Conservation (phyloP, 2,888 invertebrate species). For the Andrena dorsata region DNA sequence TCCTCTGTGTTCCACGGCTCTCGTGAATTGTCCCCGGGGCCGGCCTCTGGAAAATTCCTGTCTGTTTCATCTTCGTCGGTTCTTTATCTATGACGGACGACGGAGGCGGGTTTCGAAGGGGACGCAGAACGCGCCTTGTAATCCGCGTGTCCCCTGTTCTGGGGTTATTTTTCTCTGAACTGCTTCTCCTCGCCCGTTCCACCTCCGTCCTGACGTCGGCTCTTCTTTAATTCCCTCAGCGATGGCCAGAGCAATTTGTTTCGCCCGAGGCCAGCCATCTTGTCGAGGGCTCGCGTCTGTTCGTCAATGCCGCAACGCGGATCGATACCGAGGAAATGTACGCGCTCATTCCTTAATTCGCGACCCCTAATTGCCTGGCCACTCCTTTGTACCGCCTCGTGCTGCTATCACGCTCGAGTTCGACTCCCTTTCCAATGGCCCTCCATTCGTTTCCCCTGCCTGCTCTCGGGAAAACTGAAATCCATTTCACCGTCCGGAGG, state of each 20-base stretch:
- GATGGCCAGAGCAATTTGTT: slow-evolving; percentile 42
- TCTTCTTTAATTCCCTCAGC: slow-evolving; percentile 47
- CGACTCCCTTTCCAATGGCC: not conserved
- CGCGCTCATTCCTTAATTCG: slow-evolving; percentile 30
- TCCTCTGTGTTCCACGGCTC: slow-evolving; percentile 3
- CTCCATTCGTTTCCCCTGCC: not conserved
- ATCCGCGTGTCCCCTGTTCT: slow-evolving; percentile 13
- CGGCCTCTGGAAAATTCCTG: slow-evolving; percentile 14
- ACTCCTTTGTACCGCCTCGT: not conserved
- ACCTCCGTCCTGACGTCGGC: not conserved
- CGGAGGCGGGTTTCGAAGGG: not conserved
- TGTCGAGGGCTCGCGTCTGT: slow-evolving; percentile 13
- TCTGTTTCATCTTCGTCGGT: slow-evolving; percentile 19
- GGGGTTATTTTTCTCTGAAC: slow-evolving; percentile 11
- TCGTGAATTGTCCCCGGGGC: not conserved
- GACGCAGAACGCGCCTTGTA: slow-evolving; percentile 1
- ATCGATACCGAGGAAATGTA: slow-evolving; percentile 20
- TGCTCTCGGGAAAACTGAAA: not conserved
- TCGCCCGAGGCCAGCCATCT: slow-evolving; percentile 7
- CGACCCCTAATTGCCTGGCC: slow-evolving; percentile 26
- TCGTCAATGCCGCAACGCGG: slow-evolving; percentile 29
- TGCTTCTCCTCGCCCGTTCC: not conserved
- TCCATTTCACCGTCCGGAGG: not conserved
- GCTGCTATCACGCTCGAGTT: not conserved
- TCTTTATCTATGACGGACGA: slow-evolving; percentile 22